These are phyloP conservation scores for Cantharis flavilabris DNA, from an alignment of 2,888 invertebrate genomes.

Conservation along the genomic window DNA sequence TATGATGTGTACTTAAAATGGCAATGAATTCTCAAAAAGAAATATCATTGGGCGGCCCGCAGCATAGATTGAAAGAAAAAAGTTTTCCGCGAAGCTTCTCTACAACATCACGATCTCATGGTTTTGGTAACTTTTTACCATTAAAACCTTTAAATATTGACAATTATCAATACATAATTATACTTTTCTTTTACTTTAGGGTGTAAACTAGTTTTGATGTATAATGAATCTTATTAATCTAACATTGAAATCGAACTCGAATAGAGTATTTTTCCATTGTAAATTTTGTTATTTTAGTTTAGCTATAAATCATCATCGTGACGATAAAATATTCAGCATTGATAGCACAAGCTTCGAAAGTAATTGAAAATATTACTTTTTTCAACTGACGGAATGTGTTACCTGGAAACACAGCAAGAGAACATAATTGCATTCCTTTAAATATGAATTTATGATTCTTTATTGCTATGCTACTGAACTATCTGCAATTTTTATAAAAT, in stretches of 20 bases:
- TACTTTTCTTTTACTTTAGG: no score
- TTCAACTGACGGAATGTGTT: background rate
- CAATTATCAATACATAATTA: no score
- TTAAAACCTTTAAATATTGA: no score
- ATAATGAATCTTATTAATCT: background rate
- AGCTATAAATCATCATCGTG: background rate
- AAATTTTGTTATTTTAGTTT: background rate
- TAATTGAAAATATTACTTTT: background rate
- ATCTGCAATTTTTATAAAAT: background rate
- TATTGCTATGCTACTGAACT: background rate
- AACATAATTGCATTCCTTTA: background rate
- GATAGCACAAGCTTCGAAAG: background rate
- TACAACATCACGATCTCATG: no score
- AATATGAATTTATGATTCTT: background rate
- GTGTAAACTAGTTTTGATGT: no score
- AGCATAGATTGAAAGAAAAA: no score
- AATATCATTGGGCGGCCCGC: no score
- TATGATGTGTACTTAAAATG: no score
- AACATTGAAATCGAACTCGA: background rate
- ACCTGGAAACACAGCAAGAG: background rate
- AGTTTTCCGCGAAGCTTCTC: no score
- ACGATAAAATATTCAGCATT: background rate
- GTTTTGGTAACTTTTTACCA: no score
- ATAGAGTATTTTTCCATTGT: background rate
- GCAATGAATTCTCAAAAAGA: no score